Percentiles rank a stretch among this genome's conserved stretches.
phyloP scores from a whole-genome alignment of 2,797 vertebrate genomes.

The Xyrichtys novacula region DNA sequence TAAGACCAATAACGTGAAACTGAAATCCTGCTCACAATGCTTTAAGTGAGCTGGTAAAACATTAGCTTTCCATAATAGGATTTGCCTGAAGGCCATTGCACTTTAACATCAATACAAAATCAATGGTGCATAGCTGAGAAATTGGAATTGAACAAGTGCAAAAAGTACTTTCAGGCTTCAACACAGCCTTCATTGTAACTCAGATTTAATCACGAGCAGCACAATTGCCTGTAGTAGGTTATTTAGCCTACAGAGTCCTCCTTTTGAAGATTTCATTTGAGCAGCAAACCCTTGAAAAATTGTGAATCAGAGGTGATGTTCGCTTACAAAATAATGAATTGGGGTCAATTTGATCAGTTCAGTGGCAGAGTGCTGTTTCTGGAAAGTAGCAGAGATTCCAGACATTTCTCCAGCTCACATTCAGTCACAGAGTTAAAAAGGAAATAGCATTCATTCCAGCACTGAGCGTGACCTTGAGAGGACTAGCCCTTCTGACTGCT shows the following conservation, averaged over 20 bases:
- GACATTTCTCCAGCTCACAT: slow-evolving; percentile 55
- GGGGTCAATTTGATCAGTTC: not conserved
- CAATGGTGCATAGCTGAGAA: slow-evolving; percentile 62
- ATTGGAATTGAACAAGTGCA: slow-evolving; percentile 39
- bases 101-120: slow-evolving; percentile 67
- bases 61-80: slow-evolving; percentile 66
- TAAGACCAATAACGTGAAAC: slow-evolving; percentile 60
- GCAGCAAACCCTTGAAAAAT: not conserved
- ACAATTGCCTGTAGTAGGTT: slow-evolving; percentile 7
- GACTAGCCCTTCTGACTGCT: slow-evolving; percentile 60
- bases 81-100: slow-evolving; percentile 62
- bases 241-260: not conserved
- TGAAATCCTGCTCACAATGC: slow-evolving; percentile 52
- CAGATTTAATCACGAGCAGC: slow-evolving; percentile 28
- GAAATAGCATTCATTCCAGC: slow-evolving; percentile 81
- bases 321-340: slow-evolving; percentile 9
- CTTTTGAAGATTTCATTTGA: slow-evolving; percentile 15
- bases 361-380: slow-evolving; percentile 25
- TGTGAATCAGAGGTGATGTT: slow-evolving; percentile 6
- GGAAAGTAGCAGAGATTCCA: slow-evolving; percentile 53
- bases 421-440: slow-evolving; percentile 63
- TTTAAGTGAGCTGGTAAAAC: slow-evolving; percentile 61
- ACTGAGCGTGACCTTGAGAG: slow-evolving; percentile 74
- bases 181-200: slow-evolving; percentile 14
- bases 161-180: slow-evolving; percentile 26